These are phyloP conservation scores for Poeciliopsis presidionis DNA, from an alignment of 2,797 vertebrate species.

Conservation along the genomic window DNA sequence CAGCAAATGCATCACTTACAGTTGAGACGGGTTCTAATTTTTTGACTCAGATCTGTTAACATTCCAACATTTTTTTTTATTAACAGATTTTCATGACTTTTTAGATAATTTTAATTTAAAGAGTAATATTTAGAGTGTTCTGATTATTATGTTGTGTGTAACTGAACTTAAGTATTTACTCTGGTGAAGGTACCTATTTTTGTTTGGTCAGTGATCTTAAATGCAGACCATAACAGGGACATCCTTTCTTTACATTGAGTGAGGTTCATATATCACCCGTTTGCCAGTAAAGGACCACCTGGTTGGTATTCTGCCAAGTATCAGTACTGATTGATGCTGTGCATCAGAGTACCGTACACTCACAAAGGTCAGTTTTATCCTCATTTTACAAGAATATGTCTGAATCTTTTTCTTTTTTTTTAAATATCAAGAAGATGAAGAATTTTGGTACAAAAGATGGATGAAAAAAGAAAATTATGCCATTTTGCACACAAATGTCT, in stretches of 20 bases:
- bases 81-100: slow-evolving; percentile 3
- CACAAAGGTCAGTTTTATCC: slow-evolving; percentile 17
- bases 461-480: slow-evolving; percentile 6
- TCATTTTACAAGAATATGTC: slow-evolving; percentile 24
- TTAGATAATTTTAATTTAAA: slow-evolving; percentile 11
- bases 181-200: slow-evolving; percentile 30
- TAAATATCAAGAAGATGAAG: not conserved
- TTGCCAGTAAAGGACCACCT: slow-evolving; percentile 25
- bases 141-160: slow-evolving; percentile 9
- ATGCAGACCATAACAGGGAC: slow-evolving; percentile 27
- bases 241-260: slow-evolving; percentile 19
- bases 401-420: not conserved
- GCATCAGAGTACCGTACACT: slow-evolving; percentile 33
- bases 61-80: not conserved
- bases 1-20: slow-evolving; percentile 14
- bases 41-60: not conserved
- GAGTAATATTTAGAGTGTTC: slow-evolving; percentile 44
- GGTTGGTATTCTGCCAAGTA: slow-evolving; percentile 33
- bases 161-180: slow-evolving; percentile 28
- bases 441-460: slow-evolving; percentile 17
- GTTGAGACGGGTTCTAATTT: not conserved
- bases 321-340: slow-evolving; percentile 43
- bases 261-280: not conserved
- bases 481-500: slow-evolving; percentile 52
- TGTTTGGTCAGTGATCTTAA: slow-evolving; percentile 38